A percentile compares a stretch with the other conserved stretches of the same genome.
phyloP scores from a whole-genome alignment of 2,888 invertebrate species.

The Chloroclysta siterata region DNA sequence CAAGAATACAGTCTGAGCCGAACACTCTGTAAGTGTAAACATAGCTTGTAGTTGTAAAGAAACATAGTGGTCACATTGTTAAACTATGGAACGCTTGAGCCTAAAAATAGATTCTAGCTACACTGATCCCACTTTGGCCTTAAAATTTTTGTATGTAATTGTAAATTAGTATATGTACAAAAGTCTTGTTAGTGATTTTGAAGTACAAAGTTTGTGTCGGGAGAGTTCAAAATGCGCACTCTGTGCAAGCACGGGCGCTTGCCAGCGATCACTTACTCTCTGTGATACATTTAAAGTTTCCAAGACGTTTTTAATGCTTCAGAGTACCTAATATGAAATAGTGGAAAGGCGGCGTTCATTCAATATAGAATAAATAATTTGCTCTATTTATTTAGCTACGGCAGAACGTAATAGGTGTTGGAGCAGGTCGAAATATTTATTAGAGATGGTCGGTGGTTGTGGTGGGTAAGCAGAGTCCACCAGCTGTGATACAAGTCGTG shows the following conservation, averaged over 20 bases:
- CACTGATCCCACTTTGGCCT: constrained; percentile 31
- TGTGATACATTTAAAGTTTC: constrained; percentile 29
- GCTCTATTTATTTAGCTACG: constrained; percentile 27
- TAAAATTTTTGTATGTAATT: constrained; percentile 37
- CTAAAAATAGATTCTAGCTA: constrained; percentile 10
- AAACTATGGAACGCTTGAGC: constrained; percentile 9
- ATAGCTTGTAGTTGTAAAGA: neutral
- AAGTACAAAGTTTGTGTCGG: constrained; percentile 75
- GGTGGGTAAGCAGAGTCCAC: constrained; percentile 29
- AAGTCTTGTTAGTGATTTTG: constrained; percentile 68
- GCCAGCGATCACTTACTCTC: constrained; percentile 10
- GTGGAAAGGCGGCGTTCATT: constrained; percentile 9
- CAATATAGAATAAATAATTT: constrained; percentile 2
- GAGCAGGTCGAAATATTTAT: constrained; percentile 30
- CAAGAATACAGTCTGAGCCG: neutral
- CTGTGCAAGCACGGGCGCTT: constrained; percentile 5
- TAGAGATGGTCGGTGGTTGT: constrained; percentile 27
- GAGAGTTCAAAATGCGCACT: constrained; percentile 43
- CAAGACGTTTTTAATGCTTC: constrained; percentile 4
- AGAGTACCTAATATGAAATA: constrained; percentile 11
- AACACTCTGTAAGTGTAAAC: neutral
- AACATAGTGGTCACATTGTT: neutral
- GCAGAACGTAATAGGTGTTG: constrained; percentile 32
- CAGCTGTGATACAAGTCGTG: constrained; percentile 39
- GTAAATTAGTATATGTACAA: constrained; percentile 50